Evolutionary conservation across 2,888 invertebrate genomes (phyloP), one percentile per base, ranked within the genome.

Genomic region (Ennomos erosarius): DNA sequence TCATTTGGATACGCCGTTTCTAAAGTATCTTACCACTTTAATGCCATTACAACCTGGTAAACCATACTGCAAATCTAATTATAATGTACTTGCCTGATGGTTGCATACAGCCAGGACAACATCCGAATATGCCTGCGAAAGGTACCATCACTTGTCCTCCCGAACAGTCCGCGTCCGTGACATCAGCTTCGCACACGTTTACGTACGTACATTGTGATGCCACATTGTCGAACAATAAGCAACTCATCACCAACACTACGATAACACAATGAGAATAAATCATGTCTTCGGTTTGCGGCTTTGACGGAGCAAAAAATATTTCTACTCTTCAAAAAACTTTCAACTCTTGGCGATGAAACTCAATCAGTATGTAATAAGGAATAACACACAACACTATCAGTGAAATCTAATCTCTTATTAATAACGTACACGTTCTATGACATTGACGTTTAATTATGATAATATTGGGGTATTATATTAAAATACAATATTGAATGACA

Each of bases 51-150:
- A 26, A 26, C 26, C 26, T 3, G 6, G 38, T 1, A n/a, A n/a
- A 38, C 42, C 4, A 3, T 12, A 40, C 9, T n/a, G 16, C 34
- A 46, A 51, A 52, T 36, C 39, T 5, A 9, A 12, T 40, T 34
- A 13, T 26, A n/a, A 26, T 10, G 26, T 33, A n/a, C 57, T 64
- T 72, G 74, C 74, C 73, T 46, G 74, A 62, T 6, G 68, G 55
- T 37, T 37, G 49, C 59, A 63, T 70, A 70, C 93, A 93, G 34
- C 84, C 83, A 10, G 93, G 93, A 71, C 93, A 93, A 67, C 93
- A 93, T 11, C 81, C 84, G 55, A 73, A 79, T 68, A 92, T 75
- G 38, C 68, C 71, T 9, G 69, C 62, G 55, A 84, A 81, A 16
- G 82, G 82, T 39, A 74, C 72, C 54, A 88, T 67, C 11, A 76